Conservation (phyloP, 2,797 vertebrate species). For the Periparus ater region DNA sequence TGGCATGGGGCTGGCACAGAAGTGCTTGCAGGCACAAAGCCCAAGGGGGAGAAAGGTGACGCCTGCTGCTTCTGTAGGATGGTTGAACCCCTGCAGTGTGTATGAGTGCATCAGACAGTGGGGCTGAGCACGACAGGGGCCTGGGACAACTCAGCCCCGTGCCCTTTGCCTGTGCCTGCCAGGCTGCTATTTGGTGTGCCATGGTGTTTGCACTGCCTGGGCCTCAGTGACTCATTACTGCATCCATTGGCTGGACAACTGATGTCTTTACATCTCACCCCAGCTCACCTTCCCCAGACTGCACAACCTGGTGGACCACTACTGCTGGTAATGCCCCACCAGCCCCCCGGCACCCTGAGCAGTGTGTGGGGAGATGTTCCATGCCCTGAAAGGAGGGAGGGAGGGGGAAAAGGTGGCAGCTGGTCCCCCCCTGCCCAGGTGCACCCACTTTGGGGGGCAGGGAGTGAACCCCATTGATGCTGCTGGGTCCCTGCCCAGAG, state of each 20-base stretch:
- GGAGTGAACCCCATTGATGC: rapidly evolving
- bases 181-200: conserved; percentile 82
- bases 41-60: neutral
- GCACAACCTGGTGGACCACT: conserved; percentile 83
- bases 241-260: conserved; percentile 80
- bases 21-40: neutral
- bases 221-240: conserved; percentile 84
- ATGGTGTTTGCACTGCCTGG: conserved; percentile 41
- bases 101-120: rapidly evolving
- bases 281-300: conserved; percentile 83
- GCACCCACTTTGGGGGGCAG: rapidly evolving
- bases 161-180: neutral
- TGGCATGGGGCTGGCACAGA: neutral
- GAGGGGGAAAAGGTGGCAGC: neutral
- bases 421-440: rapidly evolving
- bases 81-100: rapidly evolving
- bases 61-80: rapidly evolving
- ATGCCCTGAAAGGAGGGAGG: no score
- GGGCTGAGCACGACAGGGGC: neutral
- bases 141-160: rapidly evolving
- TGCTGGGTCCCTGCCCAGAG: conserved; percentile 66
- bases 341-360: rapidly evolving
- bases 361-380: no score
- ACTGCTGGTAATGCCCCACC: conserved; percentile 71
- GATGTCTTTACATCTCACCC: conserved; percentile 86